phyloP scores from a whole-genome alignment of 1,140 invertebrate genomes.

The Pseudomyrmex dendroicus region DNA sequence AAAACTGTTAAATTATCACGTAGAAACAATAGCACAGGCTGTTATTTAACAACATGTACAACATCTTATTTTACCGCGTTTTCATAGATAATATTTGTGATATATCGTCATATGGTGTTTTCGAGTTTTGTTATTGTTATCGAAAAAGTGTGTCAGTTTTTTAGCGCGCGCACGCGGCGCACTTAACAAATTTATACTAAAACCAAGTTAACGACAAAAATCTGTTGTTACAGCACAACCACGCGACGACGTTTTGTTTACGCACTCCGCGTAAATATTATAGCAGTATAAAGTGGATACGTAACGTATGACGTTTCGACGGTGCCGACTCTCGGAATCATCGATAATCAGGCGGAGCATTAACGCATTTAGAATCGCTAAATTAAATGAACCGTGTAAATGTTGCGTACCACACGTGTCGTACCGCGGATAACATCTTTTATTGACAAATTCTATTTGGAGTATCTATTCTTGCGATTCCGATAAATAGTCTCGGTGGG shows the following conservation, averaged over 20 bases:
- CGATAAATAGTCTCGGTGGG: slow-evolving; percentile 22
- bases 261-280: not conserved
- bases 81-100: too few species aligned
- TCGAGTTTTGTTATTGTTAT: too few species aligned
- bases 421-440: slow-evolving; percentile 48
- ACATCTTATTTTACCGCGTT: too few species aligned
- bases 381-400: slow-evolving; percentile 38
- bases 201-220: not conserved
- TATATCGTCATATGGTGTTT: too few species aligned
- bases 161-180: too few species aligned
- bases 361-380: slow-evolving; percentile 27
- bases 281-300: not conserved
- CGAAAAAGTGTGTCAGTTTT: too few species aligned
- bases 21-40: too few species aligned
- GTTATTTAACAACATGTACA: too few species aligned
- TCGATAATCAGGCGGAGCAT: slow-evolving; percentile 27
- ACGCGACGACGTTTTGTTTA: not conserved
- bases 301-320: slow-evolving; percentile 33
- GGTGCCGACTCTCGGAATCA: slow-evolving; percentile 10
- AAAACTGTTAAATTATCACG: too few species aligned
- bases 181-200: not conserved
- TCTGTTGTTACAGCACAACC: not conserved
- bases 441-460: slow-evolving; percentile 61
- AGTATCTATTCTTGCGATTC: slow-evolving; percentile 53
- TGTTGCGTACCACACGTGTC: not conserved